Evolutionary conservation across 1,140 invertebrate genomes (phyloP), one percentile per base, ranked within the genome.

Genomic region (Drosophila orosa): DNA sequence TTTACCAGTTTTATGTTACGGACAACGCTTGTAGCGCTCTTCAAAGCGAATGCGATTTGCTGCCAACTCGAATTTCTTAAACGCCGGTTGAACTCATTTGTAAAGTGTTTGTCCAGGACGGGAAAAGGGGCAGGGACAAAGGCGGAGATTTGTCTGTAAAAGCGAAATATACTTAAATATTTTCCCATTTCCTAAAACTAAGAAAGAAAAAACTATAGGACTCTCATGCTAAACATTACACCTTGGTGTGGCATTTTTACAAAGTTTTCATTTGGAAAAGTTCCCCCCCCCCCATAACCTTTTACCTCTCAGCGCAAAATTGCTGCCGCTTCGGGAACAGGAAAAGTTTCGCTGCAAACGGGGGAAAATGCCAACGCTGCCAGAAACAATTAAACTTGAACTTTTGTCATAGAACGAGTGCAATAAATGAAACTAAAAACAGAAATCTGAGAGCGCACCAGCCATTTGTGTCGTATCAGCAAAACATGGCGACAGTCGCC

Each of bases 381-480:
- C 78, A 78, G 77, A 87, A 89, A 89, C 84, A 89, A 89, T 89
- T 89, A 90, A 84, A 89, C 77, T 89, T 89, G 77, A 89, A 90
- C 80, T 89, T 89, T 89, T 89, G 85, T 89, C 80, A 89, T 54
- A 59, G 52, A 78, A 42, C 73, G 72, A 69, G 40, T 50, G 58
- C 66, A 58, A 76, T 76, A 80, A 68, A 62, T 54, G 60, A 33
- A 59, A 82, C 44, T 57, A 68, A 78, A 79, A 89, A 77, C 54
- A 57, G n/a, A 71, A 71, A 69, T 71, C 54, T 67, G 65, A 80
- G 80, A 80, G 68, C 45, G 57, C 72, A 77, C 68, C 77, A 54
- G 69, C 61, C 83, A 80, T 74, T 74, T 78, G 40, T 56, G 84
- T 63, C 56, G 50, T 65, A 84, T 87, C 84, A 87, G 83, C 84